Percentiles rank a stretch among this genome's conserved stretches.
Conservation (phyloP, 2,797 vertebrate species). For the Coranthus polyacanthus region DNA sequence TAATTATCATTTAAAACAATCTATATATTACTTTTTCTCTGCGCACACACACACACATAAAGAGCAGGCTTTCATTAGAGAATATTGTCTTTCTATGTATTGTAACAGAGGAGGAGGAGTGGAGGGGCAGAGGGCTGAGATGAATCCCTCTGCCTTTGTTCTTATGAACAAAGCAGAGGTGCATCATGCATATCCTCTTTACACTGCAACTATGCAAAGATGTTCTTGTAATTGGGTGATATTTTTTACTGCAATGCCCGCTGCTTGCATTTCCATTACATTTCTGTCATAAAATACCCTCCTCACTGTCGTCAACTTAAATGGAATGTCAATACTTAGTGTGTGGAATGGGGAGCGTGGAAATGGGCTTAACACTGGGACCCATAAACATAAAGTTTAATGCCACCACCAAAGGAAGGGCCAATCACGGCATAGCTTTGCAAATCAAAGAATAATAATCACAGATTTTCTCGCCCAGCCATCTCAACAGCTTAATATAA, state of each 20-base stretch:
- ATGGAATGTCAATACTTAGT: conserved; percentile 81
- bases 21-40: conserved; percentile 55
- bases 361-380: conserved; percentile 82
- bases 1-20: conserved; percentile 78
- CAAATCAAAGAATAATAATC: conserved; percentile 81
- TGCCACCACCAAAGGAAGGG: conserved; percentile 69
- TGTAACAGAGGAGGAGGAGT: conserved; percentile 52
- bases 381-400: conserved; percentile 82
- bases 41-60: conserved; percentile 8
- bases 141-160: conserved; percentile 73
- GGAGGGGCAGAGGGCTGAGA: conserved; percentile 48
- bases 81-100: conserved; percentile 61
- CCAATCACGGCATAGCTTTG: conserved; percentile 69
- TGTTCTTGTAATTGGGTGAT: conserved; percentile 78
- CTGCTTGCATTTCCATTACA: conserved; percentile 71
- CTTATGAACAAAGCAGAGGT: conserved; percentile 74
- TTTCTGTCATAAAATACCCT: conserved; percentile 76
- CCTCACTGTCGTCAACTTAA: conserved; percentile 76
- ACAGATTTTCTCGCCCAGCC: conserved; percentile 66
- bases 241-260: conserved; percentile 68
- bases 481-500: conserved; percentile 75
- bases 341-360: conserved; percentile 75
- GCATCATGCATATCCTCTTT: conserved; percentile 71
- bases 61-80: conserved; percentile 53
- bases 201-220: conserved; percentile 71